Conservation (phyloP, 1,140 invertebrate genomes). For the Pectinophora gossypiella region DNA sequence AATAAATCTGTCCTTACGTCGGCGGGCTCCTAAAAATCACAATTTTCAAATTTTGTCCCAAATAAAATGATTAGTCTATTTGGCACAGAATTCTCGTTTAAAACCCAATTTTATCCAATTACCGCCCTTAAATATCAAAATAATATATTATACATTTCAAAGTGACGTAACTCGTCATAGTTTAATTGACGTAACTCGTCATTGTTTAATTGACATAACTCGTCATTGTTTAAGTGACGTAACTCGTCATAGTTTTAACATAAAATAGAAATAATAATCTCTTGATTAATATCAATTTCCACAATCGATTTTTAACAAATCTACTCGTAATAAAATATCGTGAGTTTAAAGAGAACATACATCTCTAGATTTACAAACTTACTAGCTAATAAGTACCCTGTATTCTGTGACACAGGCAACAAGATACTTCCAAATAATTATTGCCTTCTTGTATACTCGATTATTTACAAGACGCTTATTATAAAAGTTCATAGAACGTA, state of each 20-base stretch:
- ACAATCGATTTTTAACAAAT: conserved; percentile 3
- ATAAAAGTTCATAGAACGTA: conserved; percentile 93
- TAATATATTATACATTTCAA: conserved; percentile 4
- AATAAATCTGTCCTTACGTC: conserved; percentile 37
- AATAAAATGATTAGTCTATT: conserved; percentile 69
- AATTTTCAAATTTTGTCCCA: conserved; percentile 56
- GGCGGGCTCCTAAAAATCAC: conserved; percentile 36
- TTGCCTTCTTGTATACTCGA: not conserved
- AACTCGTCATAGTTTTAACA: conserved; percentile 28
- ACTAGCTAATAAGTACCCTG: not conserved
- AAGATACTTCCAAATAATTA: not conserved
- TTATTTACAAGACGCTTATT: conserved; percentile 55
- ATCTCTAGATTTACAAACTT: not conserved
- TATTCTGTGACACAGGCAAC: not conserved
- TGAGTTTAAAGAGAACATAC: not conserved
- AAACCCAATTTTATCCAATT: not conserved
- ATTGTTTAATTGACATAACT: conserved; percentile 23
- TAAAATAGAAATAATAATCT: conserved; percentile 11
- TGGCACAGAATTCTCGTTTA: conserved; percentile 57
- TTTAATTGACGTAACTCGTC: too few species aligned
- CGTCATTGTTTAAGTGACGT: conserved; percentile 17
- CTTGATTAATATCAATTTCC: not conserved
- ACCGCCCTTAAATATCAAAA: not conserved
- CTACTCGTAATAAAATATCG: not conserved
- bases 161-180: too few species aligned